Base-by-base conservation (phyloP, 2,888 invertebrate species). In the Rhamphomyia laevipes region DNA sequence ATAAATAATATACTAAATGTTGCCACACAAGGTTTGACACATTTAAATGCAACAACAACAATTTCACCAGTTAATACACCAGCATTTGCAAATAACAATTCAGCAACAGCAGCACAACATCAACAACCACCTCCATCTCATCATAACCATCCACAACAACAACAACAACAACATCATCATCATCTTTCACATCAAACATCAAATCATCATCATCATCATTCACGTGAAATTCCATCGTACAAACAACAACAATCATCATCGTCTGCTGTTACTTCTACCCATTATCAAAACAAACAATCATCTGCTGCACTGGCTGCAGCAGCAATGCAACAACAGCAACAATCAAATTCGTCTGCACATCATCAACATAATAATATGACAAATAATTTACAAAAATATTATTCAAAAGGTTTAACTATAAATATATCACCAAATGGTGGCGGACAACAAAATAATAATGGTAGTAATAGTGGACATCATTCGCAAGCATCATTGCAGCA, bases 61-160 rank as follows among this genome's bases (percentile, higher is more conserved):
- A 69, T 69, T 56, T 70, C 70, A 4, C 70, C 69, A 1, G 63
- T 69, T 41, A 70, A 66, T n/a, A 66, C 68, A 18, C 64, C 65
- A 3, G 57, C 59, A 1, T 59, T 59, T 35, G 57, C 58, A 16
- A 47, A 46, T 21, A 48, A 17, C 53, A 55, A 43, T 52, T 51
- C 49, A 51, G 48, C 30, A 49, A 45, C 46, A 50, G 45, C 40
- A 46, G 37, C 23, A 7, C 41, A n/a, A 15, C 43, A 15, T 12
- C 52, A 38, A 44, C 43, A 30, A 52, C 52, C 48, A 53, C 53
- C 51, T 7, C 11, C 15, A 48, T 48, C 43, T 2, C 18, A 10
- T 3, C 12, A 18, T 4, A 4, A 12, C 4, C 17, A 40, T 12
- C 52, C 30, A 46, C 12, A 10, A 4, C 46, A 16, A 38, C 49